These are phyloP conservation scores for Anoplophora glabripennis DNA, from an alignment of 1,140 invertebrate species.

Conservation along the genomic window DNA sequence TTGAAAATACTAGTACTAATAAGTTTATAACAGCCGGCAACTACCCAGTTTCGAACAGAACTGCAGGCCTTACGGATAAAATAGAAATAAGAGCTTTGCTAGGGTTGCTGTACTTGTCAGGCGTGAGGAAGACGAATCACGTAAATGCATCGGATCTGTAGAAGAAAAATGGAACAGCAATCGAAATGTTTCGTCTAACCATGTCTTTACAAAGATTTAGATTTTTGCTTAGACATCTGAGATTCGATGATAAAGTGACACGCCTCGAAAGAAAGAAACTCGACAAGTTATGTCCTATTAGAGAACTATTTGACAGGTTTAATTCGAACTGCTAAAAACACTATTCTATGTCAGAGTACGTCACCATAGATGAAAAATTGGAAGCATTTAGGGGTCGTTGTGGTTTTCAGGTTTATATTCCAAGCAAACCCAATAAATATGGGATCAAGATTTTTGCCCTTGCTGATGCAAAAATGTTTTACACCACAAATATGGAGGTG, in stretches of 20 bases:
- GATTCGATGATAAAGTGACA: constrained; percentile 50
- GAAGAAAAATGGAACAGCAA: constrained; percentile 45
- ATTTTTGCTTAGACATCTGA: constrained; percentile 50
- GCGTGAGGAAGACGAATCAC: constrained; percentile 2
- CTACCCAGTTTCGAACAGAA: not conserved
- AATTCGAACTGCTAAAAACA: constrained; percentile 22
- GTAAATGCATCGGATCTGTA: constrained; percentile 33
- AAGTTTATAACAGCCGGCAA: no score
- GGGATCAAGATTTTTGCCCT: constrained; percentile 46
- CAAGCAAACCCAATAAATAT: constrained; percentile 32
- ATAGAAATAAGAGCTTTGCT: constrained; percentile 15
- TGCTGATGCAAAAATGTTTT: constrained; percentile 33
- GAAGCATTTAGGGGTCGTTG: constrained; percentile 21
- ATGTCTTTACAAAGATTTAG: constrained; percentile 54
- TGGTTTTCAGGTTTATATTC: constrained; percentile 19
- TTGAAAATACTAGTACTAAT: no score
- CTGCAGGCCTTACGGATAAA: constrained; percentile 6
- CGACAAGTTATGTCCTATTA: constrained; percentile 19
- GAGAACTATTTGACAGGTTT: constrained; percentile 27
- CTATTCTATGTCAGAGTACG: constrained; percentile 29
- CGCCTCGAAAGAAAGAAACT: constrained; percentile 36
- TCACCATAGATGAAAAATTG: constrained; percentile 25
- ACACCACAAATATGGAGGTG: constrained; percentile 36
- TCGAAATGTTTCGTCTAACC: constrained; percentile 46
- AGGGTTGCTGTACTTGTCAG: constrained; percentile 19